Base-by-base conservation (phyloP, 23 tunicate species). In the Oikopleura albicans region DNA sequence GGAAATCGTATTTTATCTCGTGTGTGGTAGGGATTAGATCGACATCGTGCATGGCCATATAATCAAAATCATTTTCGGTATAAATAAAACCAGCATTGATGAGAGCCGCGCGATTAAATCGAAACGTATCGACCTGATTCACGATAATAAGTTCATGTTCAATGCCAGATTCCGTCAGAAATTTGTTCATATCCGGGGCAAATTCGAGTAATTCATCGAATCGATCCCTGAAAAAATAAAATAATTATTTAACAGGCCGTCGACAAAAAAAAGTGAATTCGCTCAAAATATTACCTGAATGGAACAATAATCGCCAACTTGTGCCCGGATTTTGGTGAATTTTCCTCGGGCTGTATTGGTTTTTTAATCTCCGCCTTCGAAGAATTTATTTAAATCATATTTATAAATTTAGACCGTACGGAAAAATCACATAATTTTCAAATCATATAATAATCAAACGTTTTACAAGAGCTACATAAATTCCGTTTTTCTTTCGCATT, bases 21-120 rank as follows among this genome's bases (percentile, higher is more conserved):
- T 86, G 87, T 84, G 90, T 93, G 40, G 88, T 87, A 1, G 98
- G 98, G 8, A 93, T 85, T 57, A 93, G 85, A 86, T 93, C 98
- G 83, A 93, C 98, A 86, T 93, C 98, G 86, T 93, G 98, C 98
- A 93, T 93, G 29, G 90, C 98, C 76, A 93, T 57, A 56, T 93
- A 93, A 41, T 93, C 98, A 83, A 92, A 89, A 39, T 90, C 88
- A 40, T 84, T 86, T 57, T 40, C 90, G 59, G 91, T 86, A 83
- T 86, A 86, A 41, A 93, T 39, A 85, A 35, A 93, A 8, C 98
- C 98, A 75, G 90, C 90, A 71, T 93, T 93, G 83, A 93, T 93
- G 2, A 93, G 83, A 22, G 98, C 83, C 22, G 98, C 98, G 39
- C 98, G 57, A 83, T 93, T 93, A 41, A 93, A 93, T 85, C 98